Base-by-base conservation (phyloP, 2,888 invertebrate genomes). In the Heteromyza rotundicornis region DNA sequence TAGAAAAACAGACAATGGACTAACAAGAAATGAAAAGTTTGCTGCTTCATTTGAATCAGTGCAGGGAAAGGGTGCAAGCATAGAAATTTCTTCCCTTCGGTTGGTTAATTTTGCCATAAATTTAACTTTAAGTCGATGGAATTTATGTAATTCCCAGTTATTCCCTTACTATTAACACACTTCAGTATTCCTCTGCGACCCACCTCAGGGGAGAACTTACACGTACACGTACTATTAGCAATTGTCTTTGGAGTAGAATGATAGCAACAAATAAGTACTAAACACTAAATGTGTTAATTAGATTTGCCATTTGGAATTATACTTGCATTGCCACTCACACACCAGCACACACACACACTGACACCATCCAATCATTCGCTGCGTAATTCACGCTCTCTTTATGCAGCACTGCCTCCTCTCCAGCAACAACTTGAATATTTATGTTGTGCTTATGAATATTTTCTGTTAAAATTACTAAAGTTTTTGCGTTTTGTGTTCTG, bases 261-360 rank as follows among this genome's bases (percentile, higher is more conserved):
- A 5, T 5, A n/a, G 14, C 16, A 40, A 40, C 16, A n/a, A n/a
- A 10, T n/a, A 40, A 40, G 20, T 19, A 47, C 20, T 47, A 40
- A n/a, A n/a, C n/a, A n/a, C n/a, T n/a, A 47, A 47, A 47, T 47
- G 47, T 47, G 17, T 2, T 47, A 47, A 47, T 47, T 47, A 47
- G 47, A 19, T 47, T 47, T 47, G 47, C 5, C 47, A 47, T 17
- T 47, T 47, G 2, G 3, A 47, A 19, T 3, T 19, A 14, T 19
- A 14, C 40, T n/a, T n/a, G 40, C 40, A 40, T 7, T n/a, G n/a
- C 14, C 40, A 40, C 5, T n/a, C n/a, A n/a, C n/a, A n/a, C n/a
- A n/a, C n/a, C n/a, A n/a, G n/a, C n/a, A n/a, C n/a, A n/a, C n/a
- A n/a, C n/a, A n/a, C n/a, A n/a, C n/a, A n/a, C n/a, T n/a, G n/a